A percentile compares a stretch with the other conserved stretches of the same genome.
phyloP scores from a whole-genome alignment of 2,113 vertebrate genomes.

The Leucopsar rothschildi region DNA sequence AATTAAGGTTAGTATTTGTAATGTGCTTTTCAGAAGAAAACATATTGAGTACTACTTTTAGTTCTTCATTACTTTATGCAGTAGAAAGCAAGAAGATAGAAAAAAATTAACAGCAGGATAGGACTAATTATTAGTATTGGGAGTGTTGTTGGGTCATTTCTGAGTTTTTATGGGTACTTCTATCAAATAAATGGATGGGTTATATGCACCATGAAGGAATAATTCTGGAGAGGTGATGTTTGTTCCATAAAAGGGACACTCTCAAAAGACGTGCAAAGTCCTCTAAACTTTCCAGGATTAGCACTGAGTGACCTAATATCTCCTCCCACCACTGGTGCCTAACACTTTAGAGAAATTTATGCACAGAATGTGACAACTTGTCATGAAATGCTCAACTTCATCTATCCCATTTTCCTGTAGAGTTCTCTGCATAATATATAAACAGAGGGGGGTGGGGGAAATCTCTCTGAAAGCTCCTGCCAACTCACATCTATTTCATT shows the following conservation, averaged over 20 bases:
- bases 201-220: background rate
- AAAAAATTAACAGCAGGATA: background rate
- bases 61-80: background rate
- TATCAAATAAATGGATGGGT: background rate
- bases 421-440: constrained; percentile 55
- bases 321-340: constrained; percentile 31
- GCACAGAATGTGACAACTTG: constrained; percentile 57
- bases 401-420: constrained; percentile 41
- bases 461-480: constrained; percentile 53
- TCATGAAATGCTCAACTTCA: constrained; percentile 51
- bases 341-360: constrained; percentile 53
- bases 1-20: constrained; percentile 51
- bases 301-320: constrained; percentile 26
- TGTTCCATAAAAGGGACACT: background rate
- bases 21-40: constrained; percentile 9
- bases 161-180: background rate
- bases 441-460: constrained; percentile 32
- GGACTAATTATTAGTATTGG: background rate
- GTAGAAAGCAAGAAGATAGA: background rate
- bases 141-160: background rate
- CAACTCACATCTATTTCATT: constrained; percentile 54
- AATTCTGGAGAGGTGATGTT: background rate
- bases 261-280: constrained; percentile 13
- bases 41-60: background rate
- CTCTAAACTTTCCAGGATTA: constrained; percentile 27